Evolutionary conservation across 64 coral and sea anemone species (phyloP), one percentile per base, ranked within the genome.

Genomic region (Stichodactyla mertensii): DNA sequence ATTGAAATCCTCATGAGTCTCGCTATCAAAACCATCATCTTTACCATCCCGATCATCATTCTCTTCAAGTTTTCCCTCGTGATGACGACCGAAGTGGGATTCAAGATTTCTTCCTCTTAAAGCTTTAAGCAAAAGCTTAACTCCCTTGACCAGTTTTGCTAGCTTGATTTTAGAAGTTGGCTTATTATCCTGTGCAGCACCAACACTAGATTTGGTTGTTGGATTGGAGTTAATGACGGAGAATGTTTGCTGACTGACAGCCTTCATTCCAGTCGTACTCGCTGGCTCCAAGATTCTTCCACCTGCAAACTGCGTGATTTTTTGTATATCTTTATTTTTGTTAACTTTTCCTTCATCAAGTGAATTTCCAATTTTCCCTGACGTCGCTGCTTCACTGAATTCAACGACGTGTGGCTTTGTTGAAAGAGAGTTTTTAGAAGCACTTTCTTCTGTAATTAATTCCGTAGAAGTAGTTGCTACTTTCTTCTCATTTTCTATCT

Each of bases 231-330:
- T 58, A 28, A 85, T 85, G 16, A 61, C 24, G n/a, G 83, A 52
- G 20, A 85, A 6, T 2, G 83, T 60, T 14, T 56, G 55, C 13
- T 85, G 55, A 2, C 23, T 31, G 16, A 85, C 16, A 57, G 83
- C 55, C 16, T 61, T 16, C n/a, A 85, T 24, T 6, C 53, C 83
- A 52, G 55, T 14, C 15, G 18, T 61, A 54, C 60, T 36, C 56
- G 53, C 55, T 74, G 69, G 69, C 16, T 85, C 83, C 20, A 61
- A 31, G 56, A 85, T 85, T 18, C 60, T 15, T 61, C 83, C 83
- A 15, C 83, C 83, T 61, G 83, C 83, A 18, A 58, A 57, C 57
- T 58, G 27, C 10, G 56, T 64, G 51, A 85, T 16, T 27, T n/a
- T n/a, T 74, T 74, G 69, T 14, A 31, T 27, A 26, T 58, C n/a